Evolutionary conservation across 2,797 vertebrate species (phyloP).

Genomic region (Periophthalmus magnuspinnatus): DNA sequence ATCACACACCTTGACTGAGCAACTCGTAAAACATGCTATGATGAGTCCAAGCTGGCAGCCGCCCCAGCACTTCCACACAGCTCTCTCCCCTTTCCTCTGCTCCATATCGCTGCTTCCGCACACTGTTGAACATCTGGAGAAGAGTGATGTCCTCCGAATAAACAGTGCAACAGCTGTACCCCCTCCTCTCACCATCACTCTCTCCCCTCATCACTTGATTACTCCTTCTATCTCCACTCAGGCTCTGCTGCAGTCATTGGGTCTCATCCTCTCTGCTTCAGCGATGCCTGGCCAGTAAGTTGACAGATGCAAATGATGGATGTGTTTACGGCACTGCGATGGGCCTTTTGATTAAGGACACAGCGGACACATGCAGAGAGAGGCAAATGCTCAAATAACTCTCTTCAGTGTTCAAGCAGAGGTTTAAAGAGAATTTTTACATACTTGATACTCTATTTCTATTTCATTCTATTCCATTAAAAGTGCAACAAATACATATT

Average conservation of each 20-base stretch:
- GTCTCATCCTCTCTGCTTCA: slow-evolving; percentile 18
- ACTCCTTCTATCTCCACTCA: slow-evolving; percentile 19
- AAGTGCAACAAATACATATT: no score
- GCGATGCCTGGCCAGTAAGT: slow-evolving; percentile 37
- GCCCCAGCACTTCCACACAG: slow-evolving; percentile 26
- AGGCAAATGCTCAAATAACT: slow-evolving; percentile 14
- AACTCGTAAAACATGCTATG: slow-evolving; percentile 65
- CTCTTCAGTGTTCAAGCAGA: neutral
- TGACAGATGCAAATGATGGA: slow-evolving; percentile 38
- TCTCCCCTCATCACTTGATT: slow-evolving; percentile 47
- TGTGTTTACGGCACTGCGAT: slow-evolving; percentile 29
- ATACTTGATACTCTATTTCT: neutral
- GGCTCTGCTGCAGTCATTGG: slow-evolving; percentile 40
- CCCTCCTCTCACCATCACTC: slow-evolving; percentile 54
- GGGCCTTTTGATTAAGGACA: slow-evolving; percentile 28
- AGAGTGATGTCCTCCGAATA: slow-evolving; percentile 64
- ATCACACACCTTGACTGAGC: slow-evolving; percentile 47
- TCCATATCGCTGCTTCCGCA: slow-evolving; percentile 47
- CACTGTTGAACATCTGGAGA: slow-evolving; percentile 75
- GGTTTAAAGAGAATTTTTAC: neutral
- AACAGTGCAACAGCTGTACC: slow-evolving; percentile 76
- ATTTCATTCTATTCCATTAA: neutral
- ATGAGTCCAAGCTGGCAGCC: slow-evolving; percentile 68
- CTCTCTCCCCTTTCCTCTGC: slow-evolving; percentile 30
- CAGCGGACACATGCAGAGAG: slow-evolving; percentile 27